Base-by-base conservation (phyloP, 2,888 invertebrate species). In the Catocala sponsa region DNA sequence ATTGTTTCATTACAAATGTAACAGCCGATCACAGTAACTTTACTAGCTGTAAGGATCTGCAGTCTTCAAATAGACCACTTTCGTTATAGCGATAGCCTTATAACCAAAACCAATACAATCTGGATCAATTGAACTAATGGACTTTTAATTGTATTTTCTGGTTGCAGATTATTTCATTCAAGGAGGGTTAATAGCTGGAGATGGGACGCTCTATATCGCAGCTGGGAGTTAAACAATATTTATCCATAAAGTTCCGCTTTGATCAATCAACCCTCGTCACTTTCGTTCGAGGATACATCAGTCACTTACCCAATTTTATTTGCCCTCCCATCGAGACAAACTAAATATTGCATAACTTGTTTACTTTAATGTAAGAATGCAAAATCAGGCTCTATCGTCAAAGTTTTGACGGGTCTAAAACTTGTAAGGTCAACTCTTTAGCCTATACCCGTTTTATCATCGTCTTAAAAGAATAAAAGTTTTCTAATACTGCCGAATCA, bases 181-280 rank as follows among this genome's bases (percentile, higher is more conserved):
- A 38, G 6, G 35, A 38, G 35, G 35, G 7, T 38, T 38, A 38
- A 38, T 38, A 38, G 9, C 35, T 38, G 1, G 35, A 9, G 35
- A 38, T 38, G 35, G 9, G 35, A 38, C 6, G 9, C 35, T 38
- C 9, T 38, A 38, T 44, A 13, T 44, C 44, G 13, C 44, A n/a
- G n/a, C 42, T 6, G 6, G 2, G 15, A 46, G 15, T 46, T 15
- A 15, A 46, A 15, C 6, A 46, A 15, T 46, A 46, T n/a, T 25
- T 52, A 38, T 10, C 38, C 35, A 38, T 12, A 41, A 52, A 42
- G 10, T 12, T 35, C 33, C 6, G n/a, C 35, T 6, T 15, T 52
- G 41, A 59, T 61, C 53, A 54, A 54, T 58, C 68, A 44, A 72
- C 65, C 69, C 62, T 65, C 57, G 44, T 72, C 61, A 64, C 53